Percentiles rank a stretch among this genome's conserved stretches.
Conservation (phyloP, 2,113 vertebrate genomes). For the Ciconia stormi region DNA sequence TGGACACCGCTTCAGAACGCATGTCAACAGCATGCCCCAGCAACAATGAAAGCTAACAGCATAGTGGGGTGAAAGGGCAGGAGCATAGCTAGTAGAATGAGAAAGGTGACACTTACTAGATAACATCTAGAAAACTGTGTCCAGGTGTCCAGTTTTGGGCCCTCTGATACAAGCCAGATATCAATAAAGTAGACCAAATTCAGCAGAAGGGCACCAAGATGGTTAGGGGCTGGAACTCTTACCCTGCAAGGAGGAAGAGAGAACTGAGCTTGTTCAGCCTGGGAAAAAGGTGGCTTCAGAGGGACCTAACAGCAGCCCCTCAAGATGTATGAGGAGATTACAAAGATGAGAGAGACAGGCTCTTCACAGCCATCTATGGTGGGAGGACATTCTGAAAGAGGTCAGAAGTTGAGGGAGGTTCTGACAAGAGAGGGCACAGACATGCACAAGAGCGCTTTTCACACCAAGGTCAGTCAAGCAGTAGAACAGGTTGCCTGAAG, state of each 20-base stretch:
- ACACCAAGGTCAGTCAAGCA: neutral
- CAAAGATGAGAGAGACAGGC: neutral
- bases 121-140: neutral
- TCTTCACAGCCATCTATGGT: neutral
- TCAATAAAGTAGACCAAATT: neutral
- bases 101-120: neutral
- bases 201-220: neutral
- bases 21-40: neutral
- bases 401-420: neutral
- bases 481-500: neutral
- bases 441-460: neutral
- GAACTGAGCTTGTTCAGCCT: neutral
- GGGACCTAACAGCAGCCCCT: neutral
- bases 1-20: neutral
- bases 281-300: neutral
- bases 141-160: neutral
- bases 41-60: neutral
- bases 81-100: neutral
- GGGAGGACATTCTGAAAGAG: neutral
- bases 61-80: fast-evolving
- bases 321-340: fast-evolving
- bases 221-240: neutral
- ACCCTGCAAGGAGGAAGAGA: neutral
- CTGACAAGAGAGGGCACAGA: neutral
- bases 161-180: neutral